phyloP scores from a whole-genome alignment of 2,113 vertebrate genomes.

The Atlantisia rogersi region DNA sequence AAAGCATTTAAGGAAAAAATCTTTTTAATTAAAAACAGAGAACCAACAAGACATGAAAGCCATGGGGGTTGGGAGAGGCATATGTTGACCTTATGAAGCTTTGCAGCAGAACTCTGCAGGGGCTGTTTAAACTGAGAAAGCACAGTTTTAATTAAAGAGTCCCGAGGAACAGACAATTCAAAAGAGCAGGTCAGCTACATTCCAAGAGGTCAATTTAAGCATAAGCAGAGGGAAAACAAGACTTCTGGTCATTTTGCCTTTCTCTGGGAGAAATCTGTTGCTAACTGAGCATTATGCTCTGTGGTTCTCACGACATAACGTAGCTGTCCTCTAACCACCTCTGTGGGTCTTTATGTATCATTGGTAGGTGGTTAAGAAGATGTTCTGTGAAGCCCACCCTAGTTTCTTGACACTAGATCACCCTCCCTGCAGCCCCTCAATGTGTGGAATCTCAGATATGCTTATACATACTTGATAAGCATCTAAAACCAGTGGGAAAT shows the following conservation, averaged over 20 bases:
- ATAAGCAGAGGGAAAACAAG: constrained; percentile 51
- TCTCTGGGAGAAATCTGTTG: constrained; percentile 35
- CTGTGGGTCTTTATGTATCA: not conserved
- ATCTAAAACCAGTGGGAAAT: not conserved
- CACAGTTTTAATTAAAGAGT: constrained; percentile 72
- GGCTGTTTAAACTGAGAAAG: constrained; percentile 68
- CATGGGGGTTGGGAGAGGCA: constrained; percentile 64
- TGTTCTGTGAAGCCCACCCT: not conserved
- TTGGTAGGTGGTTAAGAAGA: not conserved
- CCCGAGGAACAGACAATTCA: constrained; percentile 66
- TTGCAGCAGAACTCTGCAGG: constrained; percentile 65
- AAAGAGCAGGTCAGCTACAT: constrained; percentile 67
- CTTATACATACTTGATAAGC: not conserved
- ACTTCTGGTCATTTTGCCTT: constrained; percentile 44
- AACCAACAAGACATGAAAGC: constrained; percentile 58
- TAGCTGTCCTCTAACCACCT: not conserved
- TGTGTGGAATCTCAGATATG: not conserved
- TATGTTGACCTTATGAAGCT: constrained; percentile 70
- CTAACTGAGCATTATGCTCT: constrained; percentile 9
- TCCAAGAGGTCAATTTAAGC: constrained; percentile 68
- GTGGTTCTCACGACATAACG: not conserved
- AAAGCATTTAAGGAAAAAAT: constrained; percentile 68
- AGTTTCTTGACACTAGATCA: not conserved
- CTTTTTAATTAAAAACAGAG: constrained; percentile 72
- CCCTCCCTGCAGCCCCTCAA: not conserved